Conservation (phyloP, 2,113 vertebrate genomes). For the Marcusenius ussheri region DNA sequence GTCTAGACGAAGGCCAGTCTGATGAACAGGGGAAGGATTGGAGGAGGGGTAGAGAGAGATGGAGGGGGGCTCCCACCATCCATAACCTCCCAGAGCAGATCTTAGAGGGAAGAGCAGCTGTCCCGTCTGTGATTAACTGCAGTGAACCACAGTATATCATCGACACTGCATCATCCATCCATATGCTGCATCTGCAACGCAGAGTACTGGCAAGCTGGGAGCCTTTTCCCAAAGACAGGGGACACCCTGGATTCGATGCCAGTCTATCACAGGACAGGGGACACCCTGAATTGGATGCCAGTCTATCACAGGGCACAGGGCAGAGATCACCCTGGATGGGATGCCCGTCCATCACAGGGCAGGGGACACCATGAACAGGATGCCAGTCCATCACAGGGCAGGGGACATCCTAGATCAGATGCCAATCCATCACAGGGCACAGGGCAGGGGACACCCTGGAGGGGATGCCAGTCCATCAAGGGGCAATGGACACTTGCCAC, state of each 20-base stretch:
- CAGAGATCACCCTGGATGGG: background rate
- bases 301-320: background rate
- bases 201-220: background rate
- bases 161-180: background rate
- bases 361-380: too few species aligned
- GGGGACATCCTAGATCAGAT: background rate
- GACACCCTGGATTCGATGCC: background rate
- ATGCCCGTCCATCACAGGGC: background rate
- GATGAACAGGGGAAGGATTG: background rate
- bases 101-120: background rate
- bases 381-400: too few species aligned
- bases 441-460: background rate
- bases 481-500: too few species aligned
- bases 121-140: background rate
- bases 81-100: background rate
- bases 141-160: background rate
- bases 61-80: background rate
- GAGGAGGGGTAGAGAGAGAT: background rate
- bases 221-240: background rate
- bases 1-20: background rate
- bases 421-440: too few species aligned
- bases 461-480: background rate
- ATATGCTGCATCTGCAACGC: background rate
- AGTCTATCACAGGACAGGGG: background rate
- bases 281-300: background rate